phyloP scores from a whole-genome alignment of 1,140 invertebrate species.

The Drosophila novamexicana region DNA sequence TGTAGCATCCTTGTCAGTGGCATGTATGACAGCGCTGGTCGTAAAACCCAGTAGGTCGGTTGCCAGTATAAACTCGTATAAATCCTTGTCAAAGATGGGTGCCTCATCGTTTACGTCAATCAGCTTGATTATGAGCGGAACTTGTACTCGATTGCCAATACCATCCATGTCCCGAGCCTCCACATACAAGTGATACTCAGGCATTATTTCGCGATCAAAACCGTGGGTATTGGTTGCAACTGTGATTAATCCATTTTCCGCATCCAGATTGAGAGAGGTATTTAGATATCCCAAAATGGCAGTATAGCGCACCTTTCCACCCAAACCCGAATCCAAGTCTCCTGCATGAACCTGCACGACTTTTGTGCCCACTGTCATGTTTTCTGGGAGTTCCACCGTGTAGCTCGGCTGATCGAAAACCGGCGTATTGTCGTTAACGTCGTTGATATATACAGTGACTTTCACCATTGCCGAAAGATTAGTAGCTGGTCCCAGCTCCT shows the following conservation, averaged over 20 bases:
- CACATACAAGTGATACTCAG: constrained; percentile 91
- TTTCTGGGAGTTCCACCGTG: constrained; percentile 90
- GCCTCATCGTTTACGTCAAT: constrained; percentile 95
- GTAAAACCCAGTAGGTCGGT: constrained; percentile 90
- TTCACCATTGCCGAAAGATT: constrained; percentile 90
- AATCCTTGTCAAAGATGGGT: constrained; percentile 91
- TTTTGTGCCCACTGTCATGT: constrained; percentile 90
- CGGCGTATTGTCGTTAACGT: constrained; percentile 96
- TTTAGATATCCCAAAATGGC: constrained; percentile 90
- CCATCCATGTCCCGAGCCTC: constrained; percentile 95
- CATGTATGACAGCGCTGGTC: constrained; percentile 89
- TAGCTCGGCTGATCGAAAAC: constrained; percentile 91
- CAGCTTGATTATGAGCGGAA: constrained; percentile 90
- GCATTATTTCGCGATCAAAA: constrained; percentile 93
- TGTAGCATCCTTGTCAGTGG: constrained; percentile 92
- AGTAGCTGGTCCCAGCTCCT: constrained; percentile 90
- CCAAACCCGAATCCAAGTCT: constrained; percentile 90
- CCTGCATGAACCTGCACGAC: constrained; percentile 90
- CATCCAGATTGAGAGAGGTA: constrained; percentile 91
- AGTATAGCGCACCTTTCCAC: constrained; percentile 91
- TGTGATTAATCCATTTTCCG: constrained; percentile 91
- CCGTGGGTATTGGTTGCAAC: constrained; percentile 89
- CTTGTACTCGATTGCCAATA: constrained; percentile 89
- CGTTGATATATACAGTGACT: constrained; percentile 92
- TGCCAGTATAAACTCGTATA: constrained; percentile 93